Base-by-base conservation (phyloP, 2,797 vertebrate species). In the Oryzias dopingdopingensis region DNA sequence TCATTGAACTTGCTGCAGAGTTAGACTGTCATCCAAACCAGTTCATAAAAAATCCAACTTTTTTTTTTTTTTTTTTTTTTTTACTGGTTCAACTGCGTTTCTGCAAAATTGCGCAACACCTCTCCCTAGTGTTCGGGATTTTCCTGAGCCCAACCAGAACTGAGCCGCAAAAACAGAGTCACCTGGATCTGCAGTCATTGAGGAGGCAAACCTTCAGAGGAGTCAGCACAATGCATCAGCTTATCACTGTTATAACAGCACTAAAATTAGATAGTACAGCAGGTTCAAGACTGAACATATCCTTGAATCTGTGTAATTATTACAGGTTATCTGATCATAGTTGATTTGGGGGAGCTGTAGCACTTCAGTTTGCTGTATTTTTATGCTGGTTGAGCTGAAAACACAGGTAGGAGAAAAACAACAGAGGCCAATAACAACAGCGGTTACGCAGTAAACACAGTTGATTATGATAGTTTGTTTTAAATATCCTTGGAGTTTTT, bases 351-450 rank as follows among this genome's bases (percentile, higher is more conserved):
- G 74, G 76, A 82, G 76, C 49, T 60, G 44, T 57, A 61, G 68
- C 58, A 51, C 58, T 49, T 70, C 51, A 0, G 54, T 74, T 56
- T 73, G 62, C 42, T 87, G 75, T 87, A 18, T 87, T 74, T 81
- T 87, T 77, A 76, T 87, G 82, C 80, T 84, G 82, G 59, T 68
- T 69, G 54, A 40, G 71, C 42, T 7, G 20, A 62, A 22, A 22
- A 22, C 20, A 22, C 20, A 22, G 65, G 62, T 66, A 49, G 71
- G 74, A 66, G 65, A 69, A 44, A 45, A 72, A 76, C 67, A 76
- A 69, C 56, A 45, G 50, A 57, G 49, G 83, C 83, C 80, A 86
- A 76, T 59, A 73, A 79, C 67, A 86, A 89, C 79, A 87, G 53
- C 59, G 69, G 65, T 41, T 51, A 62, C 42, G 45, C 59, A 56